Percentiles rank a stretch among this genome's conserved stretches.
phyloP scores from a whole-genome alignment of 2,113 vertebrate species.

The Acanthisitta chloris region DNA sequence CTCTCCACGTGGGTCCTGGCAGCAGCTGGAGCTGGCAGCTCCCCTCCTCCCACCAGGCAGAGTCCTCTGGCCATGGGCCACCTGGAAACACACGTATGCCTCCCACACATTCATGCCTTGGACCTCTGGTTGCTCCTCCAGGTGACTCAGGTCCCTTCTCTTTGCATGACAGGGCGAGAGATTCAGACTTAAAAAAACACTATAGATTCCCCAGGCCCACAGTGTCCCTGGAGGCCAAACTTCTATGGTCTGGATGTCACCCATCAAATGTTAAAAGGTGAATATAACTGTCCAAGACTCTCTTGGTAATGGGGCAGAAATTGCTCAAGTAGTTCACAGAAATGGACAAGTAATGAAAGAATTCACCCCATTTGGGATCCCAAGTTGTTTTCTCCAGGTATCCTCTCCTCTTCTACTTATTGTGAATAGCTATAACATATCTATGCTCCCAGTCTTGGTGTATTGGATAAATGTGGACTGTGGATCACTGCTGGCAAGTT shows the following conservation, averaged over 20 bases:
- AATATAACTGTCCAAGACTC: neutral
- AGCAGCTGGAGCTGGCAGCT: neutral
- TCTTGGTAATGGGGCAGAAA: neutral
- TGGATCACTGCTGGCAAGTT: neutral
- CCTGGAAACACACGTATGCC: neutral
- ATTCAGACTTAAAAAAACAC: neutral
- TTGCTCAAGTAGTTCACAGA: neutral
- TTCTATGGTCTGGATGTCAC: neutral
- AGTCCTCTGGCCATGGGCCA: neutral
- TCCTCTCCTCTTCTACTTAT: neutral
- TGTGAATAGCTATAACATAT: neutral
- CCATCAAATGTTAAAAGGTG: neutral
- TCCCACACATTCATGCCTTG: neutral
- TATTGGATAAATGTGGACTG: neutral
- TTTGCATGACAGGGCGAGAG: neutral
- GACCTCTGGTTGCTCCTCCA: neutral
- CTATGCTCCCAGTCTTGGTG: neutral
- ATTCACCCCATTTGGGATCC: neutral
- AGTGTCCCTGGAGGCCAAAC: neutral
- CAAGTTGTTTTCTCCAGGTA: neutral
- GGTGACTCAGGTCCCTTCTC: neutral
- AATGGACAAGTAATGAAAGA: neutral
- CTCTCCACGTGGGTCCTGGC: neutral
- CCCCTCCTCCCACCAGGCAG: neutral
- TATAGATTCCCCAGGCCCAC: neutral